phyloP scores from a whole-genome alignment of 2,113 vertebrate genomes.

The Sturnus vulgaris region DNA sequence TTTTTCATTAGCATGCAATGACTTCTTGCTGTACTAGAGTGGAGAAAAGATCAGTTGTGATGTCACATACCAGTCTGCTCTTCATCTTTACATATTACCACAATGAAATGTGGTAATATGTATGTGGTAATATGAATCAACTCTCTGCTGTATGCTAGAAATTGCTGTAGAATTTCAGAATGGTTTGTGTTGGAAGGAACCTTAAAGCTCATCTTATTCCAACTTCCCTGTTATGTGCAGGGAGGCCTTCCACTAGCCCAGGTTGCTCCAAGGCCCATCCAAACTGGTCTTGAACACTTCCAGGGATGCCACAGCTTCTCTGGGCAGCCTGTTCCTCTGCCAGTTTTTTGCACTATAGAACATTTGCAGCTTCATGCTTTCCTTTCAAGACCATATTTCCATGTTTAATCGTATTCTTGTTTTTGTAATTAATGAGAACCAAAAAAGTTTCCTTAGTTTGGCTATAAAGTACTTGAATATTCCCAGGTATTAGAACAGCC shows the following conservation, averaged over 20 bases:
- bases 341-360: background rate
- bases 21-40: background rate
- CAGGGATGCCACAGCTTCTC: background rate
- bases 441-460: background rate
- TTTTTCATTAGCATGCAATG: background rate
- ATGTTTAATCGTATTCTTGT: background rate
- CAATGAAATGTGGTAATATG: too few relatives aligned
- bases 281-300: background rate
- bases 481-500: slow-evolving; percentile 88
- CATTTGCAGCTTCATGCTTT: background rate
- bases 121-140: too few relatives aligned
- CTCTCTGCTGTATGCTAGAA: background rate
- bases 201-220: background rate
- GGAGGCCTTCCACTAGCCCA: too few relatives aligned
- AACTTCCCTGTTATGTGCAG: background rate
- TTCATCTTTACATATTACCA: background rate
- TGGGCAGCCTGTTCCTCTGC: background rate
- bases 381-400: background rate
- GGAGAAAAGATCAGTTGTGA: background rate
- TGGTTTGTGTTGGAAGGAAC: background rate
- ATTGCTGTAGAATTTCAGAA: background rate
- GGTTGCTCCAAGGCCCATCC: background rate
- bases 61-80: background rate
- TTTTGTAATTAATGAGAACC: background rate
- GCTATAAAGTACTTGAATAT: background rate